A percentile compares a stretch with the other conserved stretches of the same genome.
phyloP scores from a whole-genome alignment of 2,888 invertebrate genomes.

The Orthosia gothica region DNA sequence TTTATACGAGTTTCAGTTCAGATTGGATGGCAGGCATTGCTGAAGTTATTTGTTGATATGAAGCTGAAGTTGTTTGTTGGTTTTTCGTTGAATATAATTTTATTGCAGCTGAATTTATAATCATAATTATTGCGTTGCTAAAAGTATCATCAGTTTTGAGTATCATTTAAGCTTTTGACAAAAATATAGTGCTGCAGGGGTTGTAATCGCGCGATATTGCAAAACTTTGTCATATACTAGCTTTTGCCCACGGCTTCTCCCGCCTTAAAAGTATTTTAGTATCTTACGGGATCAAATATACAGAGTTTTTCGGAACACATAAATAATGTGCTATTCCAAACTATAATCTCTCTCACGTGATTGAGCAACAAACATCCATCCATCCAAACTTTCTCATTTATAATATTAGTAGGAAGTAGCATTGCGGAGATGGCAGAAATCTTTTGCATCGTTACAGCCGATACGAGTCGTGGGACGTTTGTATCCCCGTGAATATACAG shows the following conservation, averaged over 20 bases:
- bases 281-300: no score
- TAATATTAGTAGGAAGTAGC: no score
- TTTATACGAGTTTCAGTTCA: constrained; percentile 9
- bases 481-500: neutral
- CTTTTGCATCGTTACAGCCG: neutral
- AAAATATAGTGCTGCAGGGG: constrained; percentile 5
- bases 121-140: neutral
- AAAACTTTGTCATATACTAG: neutral
- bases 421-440: neutral
- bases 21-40: neutral
- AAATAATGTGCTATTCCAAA: no score
- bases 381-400: no score
- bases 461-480: neutral
- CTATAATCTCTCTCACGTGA: no score
- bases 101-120: neutral
- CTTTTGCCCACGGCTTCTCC: no score
- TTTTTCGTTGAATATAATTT: neutral
- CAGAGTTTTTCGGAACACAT: no score
- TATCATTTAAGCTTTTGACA: neutral
- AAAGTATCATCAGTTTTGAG: constrained; percentile 25
- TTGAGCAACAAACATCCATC: no score
- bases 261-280: no score
- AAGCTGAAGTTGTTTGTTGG: neutral
- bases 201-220: neutral
- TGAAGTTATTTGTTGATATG: neutral